Evolutionary conservation across 1,140 invertebrate species (phyloP).

Genomic region (Drosophila virilis): DNA sequence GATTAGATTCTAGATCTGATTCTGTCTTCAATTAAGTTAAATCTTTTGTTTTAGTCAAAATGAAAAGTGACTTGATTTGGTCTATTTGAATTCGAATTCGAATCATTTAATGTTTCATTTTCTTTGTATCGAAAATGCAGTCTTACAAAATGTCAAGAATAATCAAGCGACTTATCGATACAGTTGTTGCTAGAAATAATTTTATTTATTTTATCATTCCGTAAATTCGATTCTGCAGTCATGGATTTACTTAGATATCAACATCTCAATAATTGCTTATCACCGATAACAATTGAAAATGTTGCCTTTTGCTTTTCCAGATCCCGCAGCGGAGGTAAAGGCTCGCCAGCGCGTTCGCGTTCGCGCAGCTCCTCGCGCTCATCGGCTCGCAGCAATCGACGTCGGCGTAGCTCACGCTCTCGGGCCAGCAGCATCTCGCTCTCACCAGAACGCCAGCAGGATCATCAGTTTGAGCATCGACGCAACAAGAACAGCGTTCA

Average conservation of each 20-base stretch:
- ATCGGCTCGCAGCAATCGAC: constrained; percentile 54
- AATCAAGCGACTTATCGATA: no score
- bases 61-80: no score
- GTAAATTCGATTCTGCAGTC: background rate
- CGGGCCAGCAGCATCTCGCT: constrained; percentile 42
- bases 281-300: background rate
- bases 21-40: no score
- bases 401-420: constrained; percentile 28
- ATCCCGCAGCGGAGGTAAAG: constrained; percentile 49
- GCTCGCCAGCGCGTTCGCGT: constrained; percentile 41
- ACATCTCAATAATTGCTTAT: background rate
- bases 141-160: no score
- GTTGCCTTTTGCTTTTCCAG: constrained; percentile 8
- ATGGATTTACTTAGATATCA: background rate
- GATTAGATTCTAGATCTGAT: no score
- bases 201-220: background rate
- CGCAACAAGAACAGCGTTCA: constrained; percentile 92
- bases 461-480: constrained; percentile 89
- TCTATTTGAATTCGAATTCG: no score
- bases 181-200: no score
- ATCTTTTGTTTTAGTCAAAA: no score
- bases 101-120: no score
- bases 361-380: constrained; percentile 68
- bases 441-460: constrained; percentile 72
- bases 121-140: no score